Evolutionary conservation across 64 coral and sea anemone species (phyloP), one percentile per base, ranked within the genome.

Genomic region (Dendronephthya gigantea): DNA sequence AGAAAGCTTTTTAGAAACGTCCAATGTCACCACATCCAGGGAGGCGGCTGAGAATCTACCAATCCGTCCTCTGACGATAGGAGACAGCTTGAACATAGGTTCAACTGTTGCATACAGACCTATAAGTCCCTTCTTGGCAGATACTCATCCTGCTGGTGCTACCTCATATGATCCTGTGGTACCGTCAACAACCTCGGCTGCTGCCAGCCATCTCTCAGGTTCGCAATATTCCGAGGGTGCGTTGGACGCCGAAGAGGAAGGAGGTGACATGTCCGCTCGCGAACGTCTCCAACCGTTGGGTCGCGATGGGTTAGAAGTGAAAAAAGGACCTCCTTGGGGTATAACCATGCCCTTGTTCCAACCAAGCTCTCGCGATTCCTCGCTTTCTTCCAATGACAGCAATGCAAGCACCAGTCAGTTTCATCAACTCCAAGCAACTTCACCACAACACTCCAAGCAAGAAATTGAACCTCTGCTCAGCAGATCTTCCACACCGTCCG

Each of bases 231-330:
- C 72, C 0, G 16, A 62, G 25, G 72, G 72, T 12, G 17, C 2
- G 32, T 15, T 34, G 0, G 72, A 79, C 10, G 29, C 19, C 37
- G 72, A 35, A 39, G 72, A 66, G 29, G 29, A 30, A 66, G 29
- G 29, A n/a, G 58, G 29, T n/a, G 58, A 79, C 22, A 35, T 79
- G 72, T 6, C 72, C 37, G 72, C 72, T 15, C 25, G 72, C 7
- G 72, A 79, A 79, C 34, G 72, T 35, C 72, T 79, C 6, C 72
- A 79, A 19, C 72, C 72, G 25, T 79, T 79, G 17, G 72, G 72
- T 19, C 30, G 72, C 4, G 72, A 79, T 79, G 72, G 72, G 2
- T 39, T 79, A 36, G 72, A 79, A 39, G 72, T 79, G 28, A 79
- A 79, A 39, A 29, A 30, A 29, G 72, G 72, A 15, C 72, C 72